phyloP scores from a whole-genome alignment of 37 sponge, comb jelly and placozoan genomes.

The Aplysina aerophoba region DNA sequence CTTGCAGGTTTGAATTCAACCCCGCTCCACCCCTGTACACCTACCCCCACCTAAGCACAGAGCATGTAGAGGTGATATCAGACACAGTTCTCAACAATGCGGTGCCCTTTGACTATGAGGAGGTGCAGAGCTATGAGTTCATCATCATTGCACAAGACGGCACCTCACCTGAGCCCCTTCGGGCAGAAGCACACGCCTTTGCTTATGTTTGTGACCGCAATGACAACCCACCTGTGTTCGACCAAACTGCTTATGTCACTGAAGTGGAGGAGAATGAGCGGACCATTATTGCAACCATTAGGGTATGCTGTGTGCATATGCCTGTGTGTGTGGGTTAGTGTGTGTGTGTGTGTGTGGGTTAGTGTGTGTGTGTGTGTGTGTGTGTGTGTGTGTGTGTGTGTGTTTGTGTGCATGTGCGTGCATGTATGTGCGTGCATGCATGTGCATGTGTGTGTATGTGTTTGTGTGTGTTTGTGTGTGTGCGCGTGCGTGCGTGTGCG shows the following conservation, averaged over 20 bases:
- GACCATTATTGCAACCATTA: slow-evolving; percentile 43
- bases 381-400: too few species aligned
- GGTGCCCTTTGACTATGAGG: neutral
- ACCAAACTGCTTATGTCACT: neutral
- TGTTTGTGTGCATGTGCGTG: too few species aligned
- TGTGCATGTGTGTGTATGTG: too few species aligned
- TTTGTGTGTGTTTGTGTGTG: slow-evolving; percentile 45
- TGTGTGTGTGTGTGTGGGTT: too few species aligned
- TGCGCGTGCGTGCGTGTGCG: slow-evolving; percentile 47
- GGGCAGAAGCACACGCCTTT: neutral
- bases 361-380: too few species aligned
- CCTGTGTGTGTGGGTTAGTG: too few species aligned
- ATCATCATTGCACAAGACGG: neutral
- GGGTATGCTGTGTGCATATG: slow-evolving; percentile 46
- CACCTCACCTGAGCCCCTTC: neutral
- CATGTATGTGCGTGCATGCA: too few species aligned
- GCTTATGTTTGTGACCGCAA: slow-evolving; percentile 7
- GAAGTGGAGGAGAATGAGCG: slow-evolving; percentile 26
- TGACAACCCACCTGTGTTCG: slow-evolving; percentile 4
- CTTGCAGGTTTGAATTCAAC: neutral
- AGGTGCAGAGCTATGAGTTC: neutral
- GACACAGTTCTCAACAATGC: neutral
- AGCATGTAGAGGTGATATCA: neutral
- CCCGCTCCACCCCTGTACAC: neutral
- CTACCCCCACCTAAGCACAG: neutral